Base-by-base conservation (phyloP, 2,888 invertebrate genomes). In the Ochropacha duplaris region DNA sequence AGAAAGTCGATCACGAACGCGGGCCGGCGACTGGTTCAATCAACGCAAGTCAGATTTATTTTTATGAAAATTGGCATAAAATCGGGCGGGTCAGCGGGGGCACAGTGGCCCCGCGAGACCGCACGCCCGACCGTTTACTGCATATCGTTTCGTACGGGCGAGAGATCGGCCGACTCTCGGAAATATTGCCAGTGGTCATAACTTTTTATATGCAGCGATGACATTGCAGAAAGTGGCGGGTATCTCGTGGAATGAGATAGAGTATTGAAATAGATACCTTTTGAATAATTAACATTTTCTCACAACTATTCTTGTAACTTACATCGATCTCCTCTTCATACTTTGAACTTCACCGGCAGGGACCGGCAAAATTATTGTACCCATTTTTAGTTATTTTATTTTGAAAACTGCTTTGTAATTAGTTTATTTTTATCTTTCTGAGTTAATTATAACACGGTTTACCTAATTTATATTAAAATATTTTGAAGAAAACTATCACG, bases 51-150 rank as follows among this genome's bases (percentile, higher is more conserved):
- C 92, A 87, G 92, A 92, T 92, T 92, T 92, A 92, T 92, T 92
- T 92, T 92, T 92, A 92, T 92, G 92, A 92, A 92, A 91, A 92
- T 92, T 92, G 92, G 92, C 91, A 92, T 92, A 92, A 92, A 92
- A 87, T 86, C 87, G 87, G 82, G 81, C 84, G 92, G 92, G 91
- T 91, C 92, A 90, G 86, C 82, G 78, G 81, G 81, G 79, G 80
- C 80, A 69, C 76, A 75, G 82, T 81, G 87, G 86, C 87, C 91
- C 90, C 90, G 83, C 84, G 91, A 88, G 90, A 90, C 90, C 90
- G 80, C 86, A 88, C 91, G 90, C 91, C 92, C 89, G 90, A 72
- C 81, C 90, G 90, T 92, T 92, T 92, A 92, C 92, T 92, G 92
- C 92, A 92, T 92, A 92, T 92, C 92, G 92, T 90, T 92, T 92